phyloP scores from a whole-genome alignment of 2,797 vertebrate species.

The Vipera latastei region DNA sequence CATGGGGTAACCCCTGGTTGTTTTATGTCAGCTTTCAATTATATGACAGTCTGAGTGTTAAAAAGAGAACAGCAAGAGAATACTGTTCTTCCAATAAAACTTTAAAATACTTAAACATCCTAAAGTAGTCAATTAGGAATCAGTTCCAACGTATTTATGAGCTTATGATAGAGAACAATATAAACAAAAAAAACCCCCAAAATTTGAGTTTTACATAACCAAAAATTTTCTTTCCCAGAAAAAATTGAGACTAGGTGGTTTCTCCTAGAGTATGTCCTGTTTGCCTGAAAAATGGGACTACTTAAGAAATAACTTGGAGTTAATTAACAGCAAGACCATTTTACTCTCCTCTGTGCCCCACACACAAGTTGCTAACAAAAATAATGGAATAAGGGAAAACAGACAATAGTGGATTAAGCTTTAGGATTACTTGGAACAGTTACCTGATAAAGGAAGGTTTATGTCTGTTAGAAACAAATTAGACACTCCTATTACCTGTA shows the following conservation, averaged over 20 bases:
- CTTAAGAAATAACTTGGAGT: neutral
- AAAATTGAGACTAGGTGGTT: neutral
- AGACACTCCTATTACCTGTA: neutral
- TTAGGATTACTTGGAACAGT: neutral
- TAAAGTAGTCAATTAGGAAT: neutral
- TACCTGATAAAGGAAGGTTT: neutral
- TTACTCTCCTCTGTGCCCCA: neutral
- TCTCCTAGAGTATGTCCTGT: neutral
- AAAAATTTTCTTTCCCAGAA: neutral
- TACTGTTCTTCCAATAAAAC: slow-evolving; percentile 24
- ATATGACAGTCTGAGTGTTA: slow-evolving; percentile 37
- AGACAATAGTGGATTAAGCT: neutral
- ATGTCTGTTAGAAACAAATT: neutral
- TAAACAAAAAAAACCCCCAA: neutral
- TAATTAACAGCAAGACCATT: neutral
- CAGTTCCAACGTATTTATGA: neutral
- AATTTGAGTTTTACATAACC: neutral
- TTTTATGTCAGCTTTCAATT: slow-evolving; percentile 44
- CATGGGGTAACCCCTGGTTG: slow-evolving; percentile 24
- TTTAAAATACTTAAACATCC: slow-evolving; percentile 3
- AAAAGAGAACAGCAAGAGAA: slow-evolving; percentile 1
- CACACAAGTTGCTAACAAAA: neutral
- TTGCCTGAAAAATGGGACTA: slow-evolving; percentile 3
- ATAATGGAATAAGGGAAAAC: neutral
- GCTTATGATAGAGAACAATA: neutral